Evolutionary conservation across 2,797 vertebrate genomes (phyloP), one percentile per base, ranked within the genome.

Genomic region (Amblyraja radiata): DNA sequence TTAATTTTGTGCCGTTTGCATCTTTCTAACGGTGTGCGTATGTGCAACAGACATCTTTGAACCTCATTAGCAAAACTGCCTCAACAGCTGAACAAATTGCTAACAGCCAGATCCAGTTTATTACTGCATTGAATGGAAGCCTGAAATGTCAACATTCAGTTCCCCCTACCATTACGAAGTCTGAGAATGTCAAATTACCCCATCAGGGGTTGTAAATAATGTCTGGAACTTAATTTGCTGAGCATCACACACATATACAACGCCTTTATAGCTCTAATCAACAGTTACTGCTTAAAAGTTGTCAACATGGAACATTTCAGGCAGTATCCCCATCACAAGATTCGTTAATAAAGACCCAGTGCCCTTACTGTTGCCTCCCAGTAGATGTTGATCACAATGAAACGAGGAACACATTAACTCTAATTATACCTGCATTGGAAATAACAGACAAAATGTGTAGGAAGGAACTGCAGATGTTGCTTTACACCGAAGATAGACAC

Each of bases 171-270:
- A 92, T 92, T 54, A 92, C 76, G 21, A 92, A 76, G 39, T 76
- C 46, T 54, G 32, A 92, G 39, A 76, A 46, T 92, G 68, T n/a
- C 13, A 92, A 76, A 92, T 92, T 92, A 92, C 71, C 68, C 46
- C 39, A 28, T 73, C 90, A 36, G 54, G 39, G 2, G 13, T 92
- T 92, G 39, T 58, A 92, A 76, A 92, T 92, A 92, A 76, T 46
- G 71, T 58, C 23, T 39, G 25, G 68, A 74, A 54, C 73, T 58
- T 76, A 76, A 73, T 58, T 74, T n/a, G 71, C 90, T 58, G 71
- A 92, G 90, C 46, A n/a, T 92, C 71, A 76, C 39, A n/a, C 36
- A 74, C 39, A 54, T 8, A 76, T 92, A 58, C 13, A 54, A 76
- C 58, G 4, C 90, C 14, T 90, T 73, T 73, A 25, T 90, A 36